Evolutionary conservation across 2,113 vertebrate genomes (phyloP), one percentile per base, ranked within the genome.

Genomic region (Cervus canadensis): DNA sequence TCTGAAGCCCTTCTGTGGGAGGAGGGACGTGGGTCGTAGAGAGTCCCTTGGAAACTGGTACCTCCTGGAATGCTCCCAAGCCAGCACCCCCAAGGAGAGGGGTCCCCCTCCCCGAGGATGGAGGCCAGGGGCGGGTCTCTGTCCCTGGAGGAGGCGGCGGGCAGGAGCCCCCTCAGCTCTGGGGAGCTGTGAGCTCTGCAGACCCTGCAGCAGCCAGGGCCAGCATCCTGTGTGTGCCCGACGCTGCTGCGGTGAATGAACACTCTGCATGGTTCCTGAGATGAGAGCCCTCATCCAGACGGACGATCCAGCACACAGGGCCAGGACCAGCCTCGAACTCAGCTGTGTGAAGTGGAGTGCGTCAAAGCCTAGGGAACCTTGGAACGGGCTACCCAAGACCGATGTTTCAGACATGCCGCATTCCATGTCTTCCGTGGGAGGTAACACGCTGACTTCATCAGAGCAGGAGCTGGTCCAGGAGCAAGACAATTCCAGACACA

Each of bases 371-470:
- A 4, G 8, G 1, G 1, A 4, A 11, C 15, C 59, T 19, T 15
- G 2, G 3, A 19, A 5, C 1, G 0, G 9, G 40, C 48, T 4
- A 4, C 71, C 13, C 4, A 1, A 81, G 62, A 43, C 12, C 7
- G 5, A 2, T 0, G 0, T 2, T 9, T 12, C 6, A 2, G 45
- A 78, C 1, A 17, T 0, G 4, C 2, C 2, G 3, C 5, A 25
- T 21, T 13, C 56, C 3, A 1, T 0, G 17, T 30, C 86, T 1
- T 48, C 26, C 1, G 0, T 3, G 16, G 30, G 28, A 56, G 8
- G 11, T 6, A 13, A 2, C 26, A 6, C 4, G 2, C 16, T 6
- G 10, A 21, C 36, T 17, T 40, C 1, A 21, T 21, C 48, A 23
- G 54, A 19, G 11, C 33, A 4, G 0, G 4, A 12, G 14, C 12